Base-by-base conservation (phyloP, 2,888 invertebrate genomes). In the Plebejus argus region DNA sequence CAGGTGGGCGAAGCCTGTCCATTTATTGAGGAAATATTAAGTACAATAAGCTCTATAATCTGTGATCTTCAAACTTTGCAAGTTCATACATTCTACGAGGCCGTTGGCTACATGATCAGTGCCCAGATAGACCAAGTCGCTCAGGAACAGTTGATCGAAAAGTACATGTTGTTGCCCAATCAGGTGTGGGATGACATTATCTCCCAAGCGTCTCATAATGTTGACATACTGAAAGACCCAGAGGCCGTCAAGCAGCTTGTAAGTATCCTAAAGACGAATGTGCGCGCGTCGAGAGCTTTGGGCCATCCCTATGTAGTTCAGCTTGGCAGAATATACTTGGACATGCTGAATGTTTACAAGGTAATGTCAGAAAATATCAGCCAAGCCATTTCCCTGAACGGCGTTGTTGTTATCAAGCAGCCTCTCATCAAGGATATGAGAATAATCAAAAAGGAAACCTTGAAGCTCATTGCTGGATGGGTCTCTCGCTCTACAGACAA, bases 321-420 rank as follows among this genome's bases (percentile, higher is more conserved):
- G 94, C 95, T 99, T 85, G 99, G 99, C 76, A 96, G 99, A 86
- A 99, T 99, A 91, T 99, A 99, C 93, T 95, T 99, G 89, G 99
- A 99, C 92, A 99, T 99, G 99, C 95, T 99, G 83, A 99, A 99
- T 95, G 98, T 99, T 83, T 99, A 99, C 94, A 99, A 99, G 95
- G 98, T 98, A 82, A 98, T 98, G 96, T 98, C 98, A 81, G 98
- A 98, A 90, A 99, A 99, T 91, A 98, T 99, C 87, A 97, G 97
- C 83, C 97, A 97, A 88, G 98, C 99, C 66, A 99, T 99, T 86
- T 96, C 97, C 79, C 93, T 98, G 79, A 99, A 99, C 91, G 99
- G 99, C 71, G 99, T 99, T 86, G 96, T 96, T 83, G 99, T 99
- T n/a, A 99, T 98, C 80, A 99, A 99, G 91, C 99, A 99, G 90